Conservation (phyloP, 2,797 vertebrate species). For the Macropodus opercularis region DNA sequence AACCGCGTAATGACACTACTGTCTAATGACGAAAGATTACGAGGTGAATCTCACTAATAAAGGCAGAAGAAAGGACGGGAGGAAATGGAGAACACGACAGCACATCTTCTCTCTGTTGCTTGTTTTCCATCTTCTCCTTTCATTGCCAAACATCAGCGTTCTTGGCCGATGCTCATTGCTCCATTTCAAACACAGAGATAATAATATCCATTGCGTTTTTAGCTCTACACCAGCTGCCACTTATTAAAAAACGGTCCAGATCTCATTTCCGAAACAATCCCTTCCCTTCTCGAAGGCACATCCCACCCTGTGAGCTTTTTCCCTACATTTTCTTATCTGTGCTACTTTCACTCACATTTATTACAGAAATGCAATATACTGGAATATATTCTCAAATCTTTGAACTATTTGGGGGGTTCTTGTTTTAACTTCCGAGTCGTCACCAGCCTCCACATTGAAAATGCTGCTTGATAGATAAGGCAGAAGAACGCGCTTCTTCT, state of each 20-base stretch:
- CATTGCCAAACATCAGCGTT: constrained; percentile 10
- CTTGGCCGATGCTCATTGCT: constrained; percentile 4
- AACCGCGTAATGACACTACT: constrained; percentile 9
- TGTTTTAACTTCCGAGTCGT: constrained; percentile 32
- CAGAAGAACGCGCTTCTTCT: constrained; percentile 20
- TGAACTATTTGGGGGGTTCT: constrained; percentile 33
- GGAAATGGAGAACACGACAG: neutral
- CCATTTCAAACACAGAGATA: constrained; percentile 33
- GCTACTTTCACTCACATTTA: constrained; percentile 51
- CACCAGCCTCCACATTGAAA: constrained; percentile 14
- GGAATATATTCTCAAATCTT: constrained; percentile 36
- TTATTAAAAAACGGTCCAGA: constrained; percentile 29
- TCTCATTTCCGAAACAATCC: constrained; percentile 33
- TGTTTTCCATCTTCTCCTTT: constrained; percentile 25
- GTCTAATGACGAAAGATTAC: constrained; percentile 12
- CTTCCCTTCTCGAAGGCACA: constrained; percentile 6
- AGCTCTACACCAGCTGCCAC: constrained; percentile 14
- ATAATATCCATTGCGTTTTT: constrained; percentile 24
- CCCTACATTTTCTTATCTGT: constrained; percentile 50
- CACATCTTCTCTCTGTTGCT: constrained; percentile 1
- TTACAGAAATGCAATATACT: constrained; percentile 26
- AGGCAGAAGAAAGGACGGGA: neutral
- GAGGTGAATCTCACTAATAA: constrained; percentile 20
- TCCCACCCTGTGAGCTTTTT: neutral
- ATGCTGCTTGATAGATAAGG: constrained; percentile 33